Base-by-base conservation (phyloP, 1,140 invertebrate species). In the Drosophila punjabiensis region DNA sequence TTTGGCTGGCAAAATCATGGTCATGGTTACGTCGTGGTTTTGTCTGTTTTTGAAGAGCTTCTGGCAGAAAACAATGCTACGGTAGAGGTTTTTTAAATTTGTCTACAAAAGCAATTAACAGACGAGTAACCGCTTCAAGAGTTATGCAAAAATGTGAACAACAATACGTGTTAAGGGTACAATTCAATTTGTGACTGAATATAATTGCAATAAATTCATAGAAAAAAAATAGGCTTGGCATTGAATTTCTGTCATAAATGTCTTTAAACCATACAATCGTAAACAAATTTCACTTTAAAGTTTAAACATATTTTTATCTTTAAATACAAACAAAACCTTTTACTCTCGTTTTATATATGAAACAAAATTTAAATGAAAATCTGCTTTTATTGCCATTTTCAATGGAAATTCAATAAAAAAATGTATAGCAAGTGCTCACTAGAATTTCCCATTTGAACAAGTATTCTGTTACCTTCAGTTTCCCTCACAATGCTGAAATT, bases 71-170 rank as follows among this genome's bases (percentile, higher is more conserved):
- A 77, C 75, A 77, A 78, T 43, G 76, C 65, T 33, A 62, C 62
- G 76, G 68, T 73, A 79, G 70, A 76, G 61, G 53, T 76, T 69
- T 85, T 81, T 90, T 82, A 82, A 89, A 90, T 90, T 89, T 88
- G 81, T 89, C 85, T 89, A 84, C 86, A 85, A 89, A 88, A 89
- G 86, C 85, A 89, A 89, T 90, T 89, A 90, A 90, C 79, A 79
- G 75, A 58, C 64, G 35, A 39, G 74, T 37, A n/a, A 47, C 20
- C 35, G 43, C 35, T 59, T 41, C 32, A 53, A 60, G 55, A 58
- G 55, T 50, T 70, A 59, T 41, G 47, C 30, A 78, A 56, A 75
- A 65, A 64, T 8, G 24, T 24, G 60, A 68, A 47, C 45, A 53
- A 61, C 55, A 47, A 28, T 13, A 33, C 66, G 37, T 9, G 56